Conservation (phyloP, 2,797 vertebrate species). For the Petrocephalus sullivani region DNA sequence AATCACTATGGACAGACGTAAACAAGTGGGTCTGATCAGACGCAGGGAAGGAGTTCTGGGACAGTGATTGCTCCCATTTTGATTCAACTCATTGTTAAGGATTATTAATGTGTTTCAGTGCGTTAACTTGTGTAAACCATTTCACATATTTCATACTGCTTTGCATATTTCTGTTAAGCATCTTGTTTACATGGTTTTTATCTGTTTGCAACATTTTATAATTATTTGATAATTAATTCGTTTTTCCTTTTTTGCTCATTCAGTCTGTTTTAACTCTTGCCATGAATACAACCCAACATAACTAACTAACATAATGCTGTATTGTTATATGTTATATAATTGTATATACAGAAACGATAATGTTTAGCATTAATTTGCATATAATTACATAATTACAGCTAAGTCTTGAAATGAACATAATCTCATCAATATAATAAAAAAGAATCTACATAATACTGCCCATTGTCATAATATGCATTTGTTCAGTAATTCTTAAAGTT, state of each 20-base stretch:
- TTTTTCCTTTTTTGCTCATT: not conserved
- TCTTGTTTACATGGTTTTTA: not conserved
- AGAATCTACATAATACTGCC: not conserved
- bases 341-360: not conserved
- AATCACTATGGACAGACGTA: not conserved
- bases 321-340: not conserved
- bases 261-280: not conserved
- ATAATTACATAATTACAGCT: not conserved
- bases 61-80: not conserved
- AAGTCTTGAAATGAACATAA: not conserved
- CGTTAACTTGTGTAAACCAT: not conserved
- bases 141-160: not conserved
- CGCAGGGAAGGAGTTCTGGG: not conserved
- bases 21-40: not conserved
- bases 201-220: not conserved
- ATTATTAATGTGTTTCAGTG: not conserved
- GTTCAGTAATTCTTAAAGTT: not conserved
- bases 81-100: not conserved
- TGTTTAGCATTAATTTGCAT: not conserved
- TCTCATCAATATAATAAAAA: not conserved
- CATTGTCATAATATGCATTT: not conserved
- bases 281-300: not conserved
- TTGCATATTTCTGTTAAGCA: not conserved
- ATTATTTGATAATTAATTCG: not conserved
- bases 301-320: not conserved